Base-by-base conservation (phyloP, 2,888 invertebrate genomes). In the Eristalis intricaria region DNA sequence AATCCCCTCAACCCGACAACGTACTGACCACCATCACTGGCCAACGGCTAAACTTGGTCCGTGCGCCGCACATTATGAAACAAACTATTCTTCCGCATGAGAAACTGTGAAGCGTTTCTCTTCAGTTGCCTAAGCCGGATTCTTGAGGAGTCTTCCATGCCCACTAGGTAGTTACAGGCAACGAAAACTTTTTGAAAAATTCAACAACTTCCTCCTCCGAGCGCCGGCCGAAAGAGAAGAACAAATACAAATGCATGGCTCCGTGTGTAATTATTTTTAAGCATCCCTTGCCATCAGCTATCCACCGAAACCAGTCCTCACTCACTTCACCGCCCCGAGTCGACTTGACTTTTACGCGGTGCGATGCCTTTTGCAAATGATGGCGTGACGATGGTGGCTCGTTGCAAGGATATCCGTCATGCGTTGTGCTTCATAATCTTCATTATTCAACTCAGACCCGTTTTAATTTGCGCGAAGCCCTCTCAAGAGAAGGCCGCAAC, bases 391-490 rank as follows among this genome's bases (percentile, higher is more conserved):
- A 26, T 1, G 2, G 65, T n/a, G 23, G 40, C n/a, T 2, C 29
- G 26, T 19, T 40, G n/a, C 7, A 22, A 64, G 50, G 32, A 22
- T 65, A 65, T 65, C 65, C 80, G 26, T 60, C 80, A 61, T 79
- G 65, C 73, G 61, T 66, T 43, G 23, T 68, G 50, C 73, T 56
- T 68, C 63, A 68, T 74, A 80, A 80, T 80, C 26, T 50, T 79
- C 73, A 79, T 79, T 73, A 74, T 63, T 80, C 68, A 74, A 74
- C 73, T 73, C 73, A 50, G 56, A 38, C 38, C 35, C 61, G 32
- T 65, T 70, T 69, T 71, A 70, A 78, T 69, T 69, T 69, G 61
- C 15, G 35, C 15, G 50, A 77, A 77, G 32, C 68, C 61, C 32
- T 77, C 64, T 50, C 8, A 38, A 38, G 15, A 22, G 61, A 50